Percentiles rank a stretch among this genome's conserved stretches.
phyloP scores from a whole-genome alignment of 2,888 invertebrate genomes.

The Tachina fera region DNA sequence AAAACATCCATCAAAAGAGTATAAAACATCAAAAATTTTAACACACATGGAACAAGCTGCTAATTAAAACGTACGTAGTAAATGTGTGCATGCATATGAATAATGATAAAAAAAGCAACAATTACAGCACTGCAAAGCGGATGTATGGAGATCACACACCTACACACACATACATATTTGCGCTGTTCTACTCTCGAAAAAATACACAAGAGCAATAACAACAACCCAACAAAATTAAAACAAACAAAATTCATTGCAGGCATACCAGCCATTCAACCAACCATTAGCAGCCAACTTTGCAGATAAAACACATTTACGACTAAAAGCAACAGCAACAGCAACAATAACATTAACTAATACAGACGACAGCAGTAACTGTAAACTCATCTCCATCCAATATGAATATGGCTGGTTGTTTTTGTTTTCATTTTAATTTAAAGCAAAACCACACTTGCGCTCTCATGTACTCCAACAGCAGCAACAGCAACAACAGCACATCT shows the following conservation, averaged over 20 bases:
- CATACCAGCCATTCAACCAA: constrained; percentile 62
- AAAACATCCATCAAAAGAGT: constrained; percentile 35
- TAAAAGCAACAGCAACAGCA: constrained; percentile 21
- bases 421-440: constrained; percentile 23
- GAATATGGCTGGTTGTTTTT: constrained; percentile 20
- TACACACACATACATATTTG: background rate
- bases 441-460: constrained; percentile 71
- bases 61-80: constrained; percentile 49
- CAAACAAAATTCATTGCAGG: constrained; percentile 43
- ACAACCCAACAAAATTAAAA: constrained; percentile 38
- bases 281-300: constrained; percentile 71
- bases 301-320: constrained; percentile 53
- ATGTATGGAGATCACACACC: constrained; percentile 70
- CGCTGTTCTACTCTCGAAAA: constrained; percentile 6
- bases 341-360: constrained; percentile 24
- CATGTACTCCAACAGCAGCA: constrained; percentile 44
- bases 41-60: constrained; percentile 57
- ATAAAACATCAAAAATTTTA: constrained; percentile 24
- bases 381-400: constrained; percentile 51
- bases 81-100: constrained; percentile 3
- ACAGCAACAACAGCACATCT: constrained; percentile 29
- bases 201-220: constrained; percentile 34
- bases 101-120: constrained; percentile 10
- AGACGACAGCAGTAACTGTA: constrained; percentile 20
- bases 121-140: constrained; percentile 53